Evolutionary conservation across 1,140 invertebrate genomes (phyloP), one percentile per base, ranked within the genome.

Genomic region (Drosophila rufa): DNA sequence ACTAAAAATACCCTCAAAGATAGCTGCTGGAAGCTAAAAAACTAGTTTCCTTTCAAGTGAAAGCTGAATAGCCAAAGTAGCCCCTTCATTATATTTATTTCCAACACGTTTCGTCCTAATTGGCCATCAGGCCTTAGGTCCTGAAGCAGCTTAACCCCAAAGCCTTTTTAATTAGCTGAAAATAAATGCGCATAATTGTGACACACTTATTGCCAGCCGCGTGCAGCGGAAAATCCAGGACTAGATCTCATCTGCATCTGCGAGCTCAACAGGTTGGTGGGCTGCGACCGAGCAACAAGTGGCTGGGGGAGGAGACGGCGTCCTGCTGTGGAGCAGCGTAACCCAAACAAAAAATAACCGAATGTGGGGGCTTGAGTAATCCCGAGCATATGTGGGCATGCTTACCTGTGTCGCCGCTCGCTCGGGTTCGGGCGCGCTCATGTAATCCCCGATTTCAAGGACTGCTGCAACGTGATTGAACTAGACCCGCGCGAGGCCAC

Each of bases 391-490:
- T 56, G 51, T 56, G 19, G 51, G 38, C 33, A 8, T 19, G 33
- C 51, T 55, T 38, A 38, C 33, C 51, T 36, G 30, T 14, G 27
- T 19, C 6, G 27, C 22, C 22, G 30, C 30, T 33, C 9, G 9
- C 9, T 36, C 33, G 33, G 33, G 33, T 36, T 36, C 33, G 30
- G 12, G 48, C 3, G 14, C 15, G 45, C 17, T 33, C 59, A 33
- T 50, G 59, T 51, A 61, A 61, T 61, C 46, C 46, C 19, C 46
- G 30, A 51, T 33, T 51, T 51, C 45, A 51, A 61, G 59, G 47
- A 51, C 59, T 61, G 46, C 47, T 51, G 59, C 47, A 62, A 62
- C 59, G 59, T 62, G 59, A 62, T 62, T 62, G 59, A 62, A 62
- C 59, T 7, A 33, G 45, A 22, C 17, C 45, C 59, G 27, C 30